Evolutionary conservation across 2,797 vertebrate genomes (phyloP), one percentile per base, ranked within the genome.

Genomic region (Simalia tracyae): DNA sequence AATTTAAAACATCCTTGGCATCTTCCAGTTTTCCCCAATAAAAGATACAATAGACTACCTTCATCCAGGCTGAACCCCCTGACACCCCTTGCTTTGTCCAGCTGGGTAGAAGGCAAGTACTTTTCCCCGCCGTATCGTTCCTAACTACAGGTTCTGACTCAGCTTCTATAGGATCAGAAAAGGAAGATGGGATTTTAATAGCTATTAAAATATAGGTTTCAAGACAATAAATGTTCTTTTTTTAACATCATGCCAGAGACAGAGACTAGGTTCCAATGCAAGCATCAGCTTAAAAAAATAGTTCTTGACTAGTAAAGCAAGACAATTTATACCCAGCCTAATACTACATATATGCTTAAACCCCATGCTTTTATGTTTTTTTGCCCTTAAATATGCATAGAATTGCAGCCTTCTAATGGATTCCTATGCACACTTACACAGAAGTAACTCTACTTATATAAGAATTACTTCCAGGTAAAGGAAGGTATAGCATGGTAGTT

Each of bases 111-210:
- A 59, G 60, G 61, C 31, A 91, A 28, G 36, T 28, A 17, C 28
- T 7, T 6, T 56, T 50, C 28, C 10, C 86, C 11, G 14, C 31
- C 66, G 60, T 42, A 56, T 9, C 7, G 12, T 84, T 19, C 60
- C 86, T 31, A 84, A 93, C 90, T 57, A 28, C 50, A 84, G n/a
- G 6, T 56, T 84, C 60, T 93, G 86, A 84, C 68, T 93, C 89
- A 90, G 26, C 17, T 86, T 86, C 60, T 28, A 84, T 60, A 88
- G 19, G 68, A 15, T 42, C 50, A 19, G 5, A 81, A 72, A 54
- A 46, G 24, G 8, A 28, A 68, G 17, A 66, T 22, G 24, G 31
- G 19, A 36, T 9, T 10, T n/a, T 61, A 61, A 24, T 4, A 24
- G 6, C 17, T 81, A 66, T 10, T 10, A 17, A 59, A 50, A 59